phyloP scores from a whole-genome alignment of 2,113 vertebrate species.

The Anarrhichthys ocellatus region DNA sequence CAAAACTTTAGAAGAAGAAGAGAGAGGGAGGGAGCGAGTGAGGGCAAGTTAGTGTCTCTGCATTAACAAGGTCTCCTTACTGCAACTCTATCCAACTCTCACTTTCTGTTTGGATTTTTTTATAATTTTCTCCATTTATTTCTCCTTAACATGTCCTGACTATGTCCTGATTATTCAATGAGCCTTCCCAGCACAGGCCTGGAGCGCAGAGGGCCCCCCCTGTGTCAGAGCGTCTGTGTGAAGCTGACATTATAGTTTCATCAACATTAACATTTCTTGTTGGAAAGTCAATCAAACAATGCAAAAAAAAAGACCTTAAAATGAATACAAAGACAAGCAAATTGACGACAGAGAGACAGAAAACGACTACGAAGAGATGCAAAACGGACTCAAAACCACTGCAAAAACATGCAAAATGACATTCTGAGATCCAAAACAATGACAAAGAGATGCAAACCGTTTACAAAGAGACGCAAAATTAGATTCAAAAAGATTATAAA shows the following conservation, averaged over 20 bases:
- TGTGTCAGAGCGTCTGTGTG: not conserved
- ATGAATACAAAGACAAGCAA: not conserved
- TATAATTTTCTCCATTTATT: not conserved
- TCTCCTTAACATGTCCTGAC: not conserved
- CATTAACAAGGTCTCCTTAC: conserved; percentile 7
- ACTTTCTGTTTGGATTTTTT: not conserved
- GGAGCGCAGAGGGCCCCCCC: not conserved
- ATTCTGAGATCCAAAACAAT: not conserved
- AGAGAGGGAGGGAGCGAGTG: conserved; percentile 21
- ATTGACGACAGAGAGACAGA: fast-evolving
- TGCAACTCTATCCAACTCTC: not conserved
- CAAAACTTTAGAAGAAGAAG: conserved; percentile 53
- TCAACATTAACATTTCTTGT: not conserved
- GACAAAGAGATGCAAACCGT: not conserved
- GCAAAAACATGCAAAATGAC: not conserved
- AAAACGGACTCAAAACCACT: not conserved
- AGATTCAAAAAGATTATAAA: not conserved
- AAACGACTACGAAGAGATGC: not conserved
- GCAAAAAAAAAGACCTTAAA: not conserved
- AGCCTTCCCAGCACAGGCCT: not conserved
- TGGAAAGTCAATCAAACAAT: not conserved
- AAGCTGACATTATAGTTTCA: not conserved
- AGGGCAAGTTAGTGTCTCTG: conserved; percentile 31
- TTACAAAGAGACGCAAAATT: not conserved
- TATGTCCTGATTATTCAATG: not conserved